Conservation (phyloP, 2,888 invertebrate genomes). For the Acleris holmiana region DNA sequence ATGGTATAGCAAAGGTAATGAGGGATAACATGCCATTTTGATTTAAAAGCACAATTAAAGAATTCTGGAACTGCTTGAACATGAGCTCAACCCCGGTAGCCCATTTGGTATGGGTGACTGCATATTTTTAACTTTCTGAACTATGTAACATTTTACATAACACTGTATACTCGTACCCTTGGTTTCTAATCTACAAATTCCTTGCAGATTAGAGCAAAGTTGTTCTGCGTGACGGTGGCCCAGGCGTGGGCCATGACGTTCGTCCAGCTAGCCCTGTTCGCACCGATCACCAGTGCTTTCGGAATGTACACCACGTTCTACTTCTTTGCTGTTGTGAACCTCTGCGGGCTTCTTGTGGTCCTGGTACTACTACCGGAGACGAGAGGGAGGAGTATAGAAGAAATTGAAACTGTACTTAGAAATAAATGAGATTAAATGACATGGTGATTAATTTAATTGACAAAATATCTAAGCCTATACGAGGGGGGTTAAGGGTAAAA, state of each 20-base stretch:
- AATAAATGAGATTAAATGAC: conserved; percentile 1
- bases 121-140: too few relatives aligned
- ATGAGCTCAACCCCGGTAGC: too few relatives aligned
- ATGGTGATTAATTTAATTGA: too few relatives aligned
- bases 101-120: too few relatives aligned
- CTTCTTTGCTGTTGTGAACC: conserved; percentile 59
- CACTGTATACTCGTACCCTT: too few relatives aligned
- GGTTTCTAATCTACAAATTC: background rate
- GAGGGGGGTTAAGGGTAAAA: too few relatives aligned
- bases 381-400: conserved; percentile 64
- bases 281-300: conserved; percentile 40
- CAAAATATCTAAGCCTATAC: too few relatives aligned
- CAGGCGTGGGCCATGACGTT: conserved; percentile 53
- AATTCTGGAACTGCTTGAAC: too few relatives aligned
- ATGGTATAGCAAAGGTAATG: too few relatives aligned
- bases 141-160: too few relatives aligned
- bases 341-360: conserved; percentile 55
- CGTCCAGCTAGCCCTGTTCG: conserved; percentile 49
- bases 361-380: conserved; percentile 69
- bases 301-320: conserved; percentile 65
- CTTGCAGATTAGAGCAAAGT: conserved; percentile 60
- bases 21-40: too few relatives aligned
- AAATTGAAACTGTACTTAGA: conserved; percentile 50
- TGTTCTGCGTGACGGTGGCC: conserved; percentile 53
- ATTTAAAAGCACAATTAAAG: too few relatives aligned